These are phyloP conservation scores for Tanypteryx hageni DNA, from an alignment of 2,888 invertebrate species.

Conservation along the genomic window DNA sequence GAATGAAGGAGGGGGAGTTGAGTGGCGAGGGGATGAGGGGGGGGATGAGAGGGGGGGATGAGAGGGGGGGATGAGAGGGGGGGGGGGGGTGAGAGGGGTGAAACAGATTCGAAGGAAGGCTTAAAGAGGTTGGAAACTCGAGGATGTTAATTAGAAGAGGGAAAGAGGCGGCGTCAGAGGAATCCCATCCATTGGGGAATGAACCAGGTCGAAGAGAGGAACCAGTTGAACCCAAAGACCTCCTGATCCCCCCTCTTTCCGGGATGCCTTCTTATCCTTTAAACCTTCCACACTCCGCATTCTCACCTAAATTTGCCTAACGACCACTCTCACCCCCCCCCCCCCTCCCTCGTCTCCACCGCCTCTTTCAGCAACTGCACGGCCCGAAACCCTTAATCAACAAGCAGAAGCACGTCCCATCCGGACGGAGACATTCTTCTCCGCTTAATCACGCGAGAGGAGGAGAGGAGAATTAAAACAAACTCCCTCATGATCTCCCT, in stretches of 20 bases:
- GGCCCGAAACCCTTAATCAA: constrained; percentile 46
- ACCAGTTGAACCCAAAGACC: constrained; percentile 9
- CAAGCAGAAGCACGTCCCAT: constrained; percentile 12
- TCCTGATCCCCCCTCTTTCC: not conserved
- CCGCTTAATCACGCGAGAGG: constrained; percentile 41
- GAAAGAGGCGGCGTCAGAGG: not conserved
- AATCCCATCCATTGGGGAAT: not conserved
- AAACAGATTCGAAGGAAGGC: not conserved
- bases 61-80: not conserved
- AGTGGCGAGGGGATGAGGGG: not conserved
- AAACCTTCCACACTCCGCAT: constrained; percentile 35
- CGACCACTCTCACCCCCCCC: not conserved
- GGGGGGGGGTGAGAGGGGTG: not conserved
- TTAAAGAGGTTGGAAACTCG: not conserved
- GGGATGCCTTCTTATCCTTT: constrained; percentile 38
- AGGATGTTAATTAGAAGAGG: constrained; percentile 49
- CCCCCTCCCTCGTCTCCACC: not conserved
- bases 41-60: not conserved
- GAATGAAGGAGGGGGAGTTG: too few relatives aligned
- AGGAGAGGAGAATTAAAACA: constrained; percentile 36
- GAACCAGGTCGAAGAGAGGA: not conserved
- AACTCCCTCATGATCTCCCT: not conserved
- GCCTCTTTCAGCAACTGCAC: not conserved
- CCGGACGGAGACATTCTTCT: constrained; percentile 43
- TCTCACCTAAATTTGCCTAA: constrained; percentile 61